Conservation (phyloP, 2,888 invertebrate species). For the Iphiclides podalirius region DNA sequence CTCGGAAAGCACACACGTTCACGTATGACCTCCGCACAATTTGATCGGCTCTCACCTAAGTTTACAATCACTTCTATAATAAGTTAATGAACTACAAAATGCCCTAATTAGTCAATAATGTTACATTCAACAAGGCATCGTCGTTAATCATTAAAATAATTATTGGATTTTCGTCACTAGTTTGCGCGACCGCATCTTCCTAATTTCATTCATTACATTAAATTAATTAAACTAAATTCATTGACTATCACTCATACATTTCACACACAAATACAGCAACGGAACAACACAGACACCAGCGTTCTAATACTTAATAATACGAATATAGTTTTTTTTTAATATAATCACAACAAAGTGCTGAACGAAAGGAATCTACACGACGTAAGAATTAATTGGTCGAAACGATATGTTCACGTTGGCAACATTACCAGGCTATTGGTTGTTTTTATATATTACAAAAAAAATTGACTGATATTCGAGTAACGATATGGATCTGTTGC, state of each 20-base stretch:
- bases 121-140: conserved; percentile 76
- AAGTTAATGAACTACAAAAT: conserved; percentile 76
- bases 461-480: conserved; percentile 67
- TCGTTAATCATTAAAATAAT: conserved; percentile 58
- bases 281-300: conserved; percentile 64
- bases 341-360: conserved; percentile 72
- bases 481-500: conserved; percentile 65
- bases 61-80: conserved; percentile 72
- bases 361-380: conserved; percentile 43
- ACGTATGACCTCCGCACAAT: conserved; percentile 51
- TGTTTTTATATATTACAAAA: conserved; percentile 15
- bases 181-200: conserved; percentile 79
- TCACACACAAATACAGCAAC: conserved; percentile 59
- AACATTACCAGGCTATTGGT: conserved; percentile 54
- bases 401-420: conserved; percentile 70
- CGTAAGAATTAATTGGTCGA: conserved; percentile 65
- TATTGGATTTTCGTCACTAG: conserved; percentile 80
- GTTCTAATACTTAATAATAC: conserved; percentile 80
- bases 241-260: conserved; percentile 75
- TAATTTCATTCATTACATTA: conserved; percentile 75
- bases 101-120: conserved; percentile 70
- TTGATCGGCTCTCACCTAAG: conserved; percentile 70
- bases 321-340: conserved; percentile 56
- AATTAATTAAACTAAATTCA: conserved; percentile 76
- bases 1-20: conserved; percentile 43